Percentiles rank a stretch among this genome's conserved stretches.
phyloP scores from a whole-genome alignment of 2,888 invertebrate genomes.

The Drosophila kanekoi region DNA sequence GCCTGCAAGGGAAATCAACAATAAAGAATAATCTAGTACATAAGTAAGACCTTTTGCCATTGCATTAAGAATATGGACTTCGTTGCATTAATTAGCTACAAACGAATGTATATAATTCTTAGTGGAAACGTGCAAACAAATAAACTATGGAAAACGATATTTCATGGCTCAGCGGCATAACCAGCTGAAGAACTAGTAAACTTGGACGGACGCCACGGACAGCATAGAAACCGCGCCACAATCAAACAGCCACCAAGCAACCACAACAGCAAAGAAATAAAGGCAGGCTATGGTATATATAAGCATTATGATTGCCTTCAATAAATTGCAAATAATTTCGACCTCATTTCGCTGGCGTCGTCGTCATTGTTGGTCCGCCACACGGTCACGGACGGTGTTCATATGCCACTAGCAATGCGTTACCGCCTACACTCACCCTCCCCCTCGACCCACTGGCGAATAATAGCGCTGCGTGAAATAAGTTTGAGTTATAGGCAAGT shows the following conservation, averaged over 20 bases:
- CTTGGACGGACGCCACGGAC: conserved; percentile 51
- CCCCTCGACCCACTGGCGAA: conserved; percentile 20
- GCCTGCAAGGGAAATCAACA: background rate
- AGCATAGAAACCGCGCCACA: conserved; percentile 42
- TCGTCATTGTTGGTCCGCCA: conserved; percentile 61
- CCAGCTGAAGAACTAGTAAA: conserved; percentile 74
- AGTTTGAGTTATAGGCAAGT: conserved; percentile 67
- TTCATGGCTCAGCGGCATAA: conserved; percentile 76
- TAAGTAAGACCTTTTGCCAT: background rate
- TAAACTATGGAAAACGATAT: conserved; percentile 54
- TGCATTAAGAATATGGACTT: conserved; percentile 8
- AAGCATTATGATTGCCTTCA: conserved; percentile 82
- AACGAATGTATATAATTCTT: conserved; percentile 17
- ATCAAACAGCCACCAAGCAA: conserved; percentile 33
- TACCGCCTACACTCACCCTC: conserved; percentile 27
- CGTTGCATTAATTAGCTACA: conserved; percentile 5
- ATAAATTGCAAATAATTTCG: conserved; percentile 82
- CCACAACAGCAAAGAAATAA: conserved; percentile 39
- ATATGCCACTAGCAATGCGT: conserved; percentile 37
- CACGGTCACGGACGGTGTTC: conserved; percentile 74
- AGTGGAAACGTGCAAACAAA: conserved; percentile 24
- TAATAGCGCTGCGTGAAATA: conserved; percentile 75
- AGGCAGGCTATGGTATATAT: conserved; percentile 70
- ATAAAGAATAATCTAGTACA: background rate
- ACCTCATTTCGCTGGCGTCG: conserved; percentile 77